Base-by-base conservation (phyloP, 1,140 invertebrate species). In the Drosophila mayri region DNA sequence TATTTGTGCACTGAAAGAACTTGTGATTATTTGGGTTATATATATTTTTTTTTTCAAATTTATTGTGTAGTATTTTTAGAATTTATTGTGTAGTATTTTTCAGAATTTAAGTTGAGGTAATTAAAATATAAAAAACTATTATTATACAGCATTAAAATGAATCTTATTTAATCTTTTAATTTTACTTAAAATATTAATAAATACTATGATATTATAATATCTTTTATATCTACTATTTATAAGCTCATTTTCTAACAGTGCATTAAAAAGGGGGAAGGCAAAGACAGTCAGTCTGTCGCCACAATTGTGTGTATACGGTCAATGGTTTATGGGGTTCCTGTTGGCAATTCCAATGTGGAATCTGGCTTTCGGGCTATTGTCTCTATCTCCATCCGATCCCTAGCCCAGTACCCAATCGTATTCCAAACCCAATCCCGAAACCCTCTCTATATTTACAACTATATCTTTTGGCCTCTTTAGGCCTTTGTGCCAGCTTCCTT, bases 301-400 rank as follows among this genome's bases (percentile, higher is more conserved):
- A 49, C 62, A 76, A 58, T 59, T 76, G 61, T 61, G 74, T 74
- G 71, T 75, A 35, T 20, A 32, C 43, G 61, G 28, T 32, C 68
- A 72, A 76, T 76, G 40, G 73, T 76, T 76, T 76, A 77, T 76
- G 74, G 47, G 47, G 47, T 38, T 58, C 30, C 47, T 67, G 30
- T 76, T 47, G 74, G 32, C 62, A 49, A 76, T 76, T 76, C 47
- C 47, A 76, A 76, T 76, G 52, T 55, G 73, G 54, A 59, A 76
- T 68, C 73, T 41, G 40, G 73, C 52, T 75, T 50, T 66, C 14
- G 22, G 54, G 62, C 55, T 75, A 75, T 76, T 59, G 61, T 59
- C 72, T 76, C 73, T 66, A 41, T 59, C 35, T 18, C 9, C 18
- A 6, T 3, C 38, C 20, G 50, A 40, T 35, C 37, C 61, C 46